These are phyloP conservation scores for Trypoxylus dichotomus DNA, from an alignment of 1,140 invertebrate species.

Conservation along the genomic window DNA sequence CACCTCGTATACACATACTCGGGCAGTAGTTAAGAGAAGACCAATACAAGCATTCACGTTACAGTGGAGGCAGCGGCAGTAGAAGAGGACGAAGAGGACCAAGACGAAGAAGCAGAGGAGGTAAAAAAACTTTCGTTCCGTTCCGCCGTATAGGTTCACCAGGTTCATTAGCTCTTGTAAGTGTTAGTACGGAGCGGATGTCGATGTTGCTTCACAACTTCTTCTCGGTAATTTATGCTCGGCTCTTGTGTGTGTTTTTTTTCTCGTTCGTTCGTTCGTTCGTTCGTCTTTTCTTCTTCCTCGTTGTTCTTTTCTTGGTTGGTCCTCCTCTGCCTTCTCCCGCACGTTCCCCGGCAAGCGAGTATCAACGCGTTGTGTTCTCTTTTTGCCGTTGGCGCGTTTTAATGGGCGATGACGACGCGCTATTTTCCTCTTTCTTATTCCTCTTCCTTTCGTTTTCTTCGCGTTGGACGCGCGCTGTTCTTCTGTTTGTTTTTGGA, in stretches of 20 bases:
- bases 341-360: not conserved
- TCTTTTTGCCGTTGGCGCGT: no score
- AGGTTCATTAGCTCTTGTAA: constrained; percentile 42
- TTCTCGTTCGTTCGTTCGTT: not conserved
- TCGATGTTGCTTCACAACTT: constrained; percentile 34
- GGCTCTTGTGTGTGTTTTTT: not conserved
- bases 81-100: constrained; percentile 26
- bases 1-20: not conserved
- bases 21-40: not conserved
- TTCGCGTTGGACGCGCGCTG: no score
- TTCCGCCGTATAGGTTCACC: constrained; percentile 38
- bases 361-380: no score
- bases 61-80: not conserved
- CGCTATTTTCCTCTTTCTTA: not conserved
- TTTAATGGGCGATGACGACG: no score
- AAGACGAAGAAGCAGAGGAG: constrained; percentile 31
- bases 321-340: not conserved
- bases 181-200: constrained; percentile 36
- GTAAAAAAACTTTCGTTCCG: constrained; percentile 41
- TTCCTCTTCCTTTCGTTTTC: not conserved
- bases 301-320: not conserved
- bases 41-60: no score
- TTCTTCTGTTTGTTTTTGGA: no score
- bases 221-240: constrained; percentile 22
- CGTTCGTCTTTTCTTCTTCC: constrained; percentile 6